Evolutionary conservation across 1,140 invertebrate genomes (phyloP).

Genomic region (Euwallacea similis): DNA sequence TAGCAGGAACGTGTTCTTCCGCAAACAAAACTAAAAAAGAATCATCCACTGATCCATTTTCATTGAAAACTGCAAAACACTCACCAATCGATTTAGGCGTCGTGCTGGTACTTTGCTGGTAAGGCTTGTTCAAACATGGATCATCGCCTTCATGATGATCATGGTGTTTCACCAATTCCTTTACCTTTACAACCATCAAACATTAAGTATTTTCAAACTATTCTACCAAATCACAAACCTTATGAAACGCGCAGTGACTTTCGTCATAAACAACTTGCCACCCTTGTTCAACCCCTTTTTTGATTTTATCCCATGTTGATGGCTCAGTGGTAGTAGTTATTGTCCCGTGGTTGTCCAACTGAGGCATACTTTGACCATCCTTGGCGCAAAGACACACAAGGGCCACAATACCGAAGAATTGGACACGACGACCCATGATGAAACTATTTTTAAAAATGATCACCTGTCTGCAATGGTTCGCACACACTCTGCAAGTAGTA

Average conservation of each 20-base stretch:
- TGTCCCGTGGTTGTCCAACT: not conserved
- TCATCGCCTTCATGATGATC: constrained; percentile 19
- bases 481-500: not conserved
- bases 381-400: not conserved
- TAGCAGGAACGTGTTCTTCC: not conserved
- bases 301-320: constrained; percentile 29
- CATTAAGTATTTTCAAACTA: not conserved
- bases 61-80: not conserved
- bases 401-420: not conserved
- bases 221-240: constrained; percentile 19
- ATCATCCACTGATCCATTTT: not conserved
- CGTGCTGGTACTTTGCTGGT: constrained; percentile 5
- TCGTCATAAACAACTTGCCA: constrained; percentile 27
- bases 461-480: not conserved
- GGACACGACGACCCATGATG: not conserved
- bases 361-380: constrained; percentile 13
- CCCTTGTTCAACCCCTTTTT: constrained; percentile 24
- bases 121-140: constrained; percentile 20
- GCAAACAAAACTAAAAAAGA: constrained; percentile 1
- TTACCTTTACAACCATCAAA: constrained; percentile 15
- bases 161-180: constrained; percentile 25
- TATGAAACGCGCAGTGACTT: constrained; percentile 30
- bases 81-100: constrained; percentile 13
- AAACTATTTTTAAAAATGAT: not conserved
- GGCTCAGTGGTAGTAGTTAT: constrained; percentile 7